phyloP scores from a whole-genome alignment of 2,888 invertebrate genomes.

The Leptothorax acervorum region DNA sequence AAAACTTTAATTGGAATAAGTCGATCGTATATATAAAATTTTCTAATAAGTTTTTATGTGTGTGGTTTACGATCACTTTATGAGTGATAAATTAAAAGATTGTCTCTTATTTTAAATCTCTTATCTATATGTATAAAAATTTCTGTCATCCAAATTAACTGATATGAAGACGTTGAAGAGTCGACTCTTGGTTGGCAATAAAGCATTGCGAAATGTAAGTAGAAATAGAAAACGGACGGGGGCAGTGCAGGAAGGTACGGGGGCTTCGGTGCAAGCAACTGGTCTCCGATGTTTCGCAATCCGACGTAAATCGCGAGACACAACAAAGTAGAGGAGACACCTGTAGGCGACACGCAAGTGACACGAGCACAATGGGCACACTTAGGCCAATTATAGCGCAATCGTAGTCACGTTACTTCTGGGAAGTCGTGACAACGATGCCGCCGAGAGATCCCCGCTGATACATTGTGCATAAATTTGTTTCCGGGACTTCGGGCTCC shows the following conservation, averaged over 20 bases:
- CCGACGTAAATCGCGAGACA: slow-evolving; percentile 39
- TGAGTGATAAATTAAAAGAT: no score
- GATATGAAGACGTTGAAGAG: not conserved
- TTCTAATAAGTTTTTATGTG: not conserved
- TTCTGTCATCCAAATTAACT: not conserved
- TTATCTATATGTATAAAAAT: slow-evolving; percentile 6
- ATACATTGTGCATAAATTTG: slow-evolving; percentile 51
- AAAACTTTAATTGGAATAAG: not conserved
- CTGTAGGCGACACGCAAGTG: slow-evolving; percentile 50
- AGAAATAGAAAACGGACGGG: not conserved
- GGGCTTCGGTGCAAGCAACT: slow-evolving; percentile 24
- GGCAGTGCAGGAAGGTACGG: not conserved
- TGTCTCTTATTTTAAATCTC: no score
- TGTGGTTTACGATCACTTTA: not conserved
- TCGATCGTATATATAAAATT: not conserved
- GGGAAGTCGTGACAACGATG: slow-evolving; percentile 44
- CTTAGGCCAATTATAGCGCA: slow-evolving; percentile 53
- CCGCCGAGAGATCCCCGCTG: slow-evolving; percentile 23
- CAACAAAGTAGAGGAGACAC: slow-evolving; percentile 50
- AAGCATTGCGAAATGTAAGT: not conserved
- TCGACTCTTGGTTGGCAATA: not conserved
- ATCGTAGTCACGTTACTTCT: slow-evolving; percentile 50
- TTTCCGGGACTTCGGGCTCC: slow-evolving; percentile 27
- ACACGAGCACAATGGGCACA: slow-evolving; percentile 48
- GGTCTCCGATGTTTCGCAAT: slow-evolving; percentile 39